Evolutionary conservation across 2,113 vertebrate genomes (phyloP).

Genomic region (Heteronetta atricapilla): DNA sequence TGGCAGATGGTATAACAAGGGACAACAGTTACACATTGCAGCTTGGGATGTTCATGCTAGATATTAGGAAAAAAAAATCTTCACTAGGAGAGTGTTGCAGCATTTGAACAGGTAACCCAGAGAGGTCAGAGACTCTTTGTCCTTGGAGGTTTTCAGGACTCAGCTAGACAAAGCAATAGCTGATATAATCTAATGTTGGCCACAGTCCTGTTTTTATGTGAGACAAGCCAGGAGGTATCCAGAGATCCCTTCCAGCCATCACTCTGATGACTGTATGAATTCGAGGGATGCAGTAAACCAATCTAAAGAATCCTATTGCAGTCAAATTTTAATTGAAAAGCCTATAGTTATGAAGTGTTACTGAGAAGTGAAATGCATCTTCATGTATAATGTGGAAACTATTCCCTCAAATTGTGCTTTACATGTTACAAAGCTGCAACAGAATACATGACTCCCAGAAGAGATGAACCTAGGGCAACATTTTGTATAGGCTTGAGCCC

Average conservation of each 20-base stretch:
- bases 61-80: background rate
- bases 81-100: background rate
- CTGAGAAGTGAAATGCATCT: background rate
- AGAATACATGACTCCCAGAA: background rate
- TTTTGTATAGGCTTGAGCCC: background rate
- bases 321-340: background rate
- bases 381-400: background rate
- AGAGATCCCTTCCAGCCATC: background rate
- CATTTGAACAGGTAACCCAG: background rate
- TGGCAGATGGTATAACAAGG: background rate
- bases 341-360: background rate
- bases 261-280: background rate
- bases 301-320: background rate
- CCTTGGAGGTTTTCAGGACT: background rate
- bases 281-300: background rate
- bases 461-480: background rate
- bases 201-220: background rate
- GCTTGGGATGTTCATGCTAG: background rate
- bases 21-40: background rate
- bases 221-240: background rate
- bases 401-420: background rate
- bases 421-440: background rate
- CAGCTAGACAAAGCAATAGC: background rate
- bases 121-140: background rate
- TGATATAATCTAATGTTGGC: background rate